Percentiles rank a stretch among this genome's conserved stretches.
These are phyloP conservation scores for Cistogaster globosa DNA, from an alignment of 2,888 invertebrate species.

Conservation along the genomic window DNA sequence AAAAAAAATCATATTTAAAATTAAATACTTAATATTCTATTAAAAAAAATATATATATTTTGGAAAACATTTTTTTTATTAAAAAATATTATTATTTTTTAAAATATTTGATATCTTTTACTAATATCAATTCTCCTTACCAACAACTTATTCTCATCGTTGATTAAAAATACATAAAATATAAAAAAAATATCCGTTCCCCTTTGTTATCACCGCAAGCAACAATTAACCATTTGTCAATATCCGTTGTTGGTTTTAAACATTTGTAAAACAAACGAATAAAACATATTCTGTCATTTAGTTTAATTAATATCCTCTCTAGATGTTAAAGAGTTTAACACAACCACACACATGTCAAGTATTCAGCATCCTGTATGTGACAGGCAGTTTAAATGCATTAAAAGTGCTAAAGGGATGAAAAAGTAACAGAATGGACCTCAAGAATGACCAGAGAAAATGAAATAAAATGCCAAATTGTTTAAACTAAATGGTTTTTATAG, in stretches of 20 bases:
- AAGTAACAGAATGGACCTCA: not conserved
- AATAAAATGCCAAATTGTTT: not conserved
- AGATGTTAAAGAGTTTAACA: constrained; percentile 21
- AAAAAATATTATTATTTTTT: no score
- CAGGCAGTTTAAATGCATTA: not conserved
- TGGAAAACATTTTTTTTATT: no score
- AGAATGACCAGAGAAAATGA: not conserved
- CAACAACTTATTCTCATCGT: no score
- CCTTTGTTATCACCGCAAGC: not conserved
- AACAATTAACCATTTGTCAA: constrained; percentile 25
- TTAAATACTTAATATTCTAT: no score
- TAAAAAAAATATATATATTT: no score
- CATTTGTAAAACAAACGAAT: constrained; percentile 19
- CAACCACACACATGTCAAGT: not conserved
- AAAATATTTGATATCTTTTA: no score
- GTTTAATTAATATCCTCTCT: constrained; percentile 50
- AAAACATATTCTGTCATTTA: constrained; percentile 48
- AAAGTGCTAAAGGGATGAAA: not conserved
- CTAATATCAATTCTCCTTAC: no score
- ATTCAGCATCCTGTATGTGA: not conserved
- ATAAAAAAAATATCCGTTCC: not conserved
- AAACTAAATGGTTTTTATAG: no score
- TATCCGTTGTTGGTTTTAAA: constrained; percentile 25
- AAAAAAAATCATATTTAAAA: no score
- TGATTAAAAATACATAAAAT: no score